These are phyloP conservation scores for Alloscopus bannaensis DNA, from an alignment of 2,888 invertebrate genomes.

Conservation along the genomic window DNA sequence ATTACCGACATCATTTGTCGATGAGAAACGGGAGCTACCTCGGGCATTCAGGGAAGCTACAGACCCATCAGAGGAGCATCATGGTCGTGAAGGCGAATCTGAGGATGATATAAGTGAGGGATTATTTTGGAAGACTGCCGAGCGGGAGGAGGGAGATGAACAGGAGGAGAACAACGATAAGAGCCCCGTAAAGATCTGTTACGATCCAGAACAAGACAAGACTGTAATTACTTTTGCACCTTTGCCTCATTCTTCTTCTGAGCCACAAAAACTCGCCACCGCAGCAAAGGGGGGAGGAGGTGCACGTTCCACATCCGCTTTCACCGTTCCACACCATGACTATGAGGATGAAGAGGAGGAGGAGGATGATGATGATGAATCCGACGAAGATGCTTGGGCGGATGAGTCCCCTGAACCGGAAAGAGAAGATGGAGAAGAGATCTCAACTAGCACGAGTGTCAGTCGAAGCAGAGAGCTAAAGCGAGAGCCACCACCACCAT, in stretches of 20 bases:
- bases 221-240: constrained; percentile 61
- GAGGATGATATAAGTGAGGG: constrained; percentile 77
- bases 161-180: constrained; percentile 42
- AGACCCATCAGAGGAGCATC: too few relatives aligned
- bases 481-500: constrained; percentile 36
- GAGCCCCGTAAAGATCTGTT: constrained; percentile 51
- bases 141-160: constrained; percentile 39
- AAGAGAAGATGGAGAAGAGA: constrained; percentile 60
- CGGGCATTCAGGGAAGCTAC: too few relatives aligned
- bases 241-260: not conserved
- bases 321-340: not conserved
- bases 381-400: constrained; percentile 61
- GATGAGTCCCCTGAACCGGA: constrained; percentile 61
- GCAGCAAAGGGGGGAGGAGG: constrained; percentile 6
- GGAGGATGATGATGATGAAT: constrained; percentile 46
- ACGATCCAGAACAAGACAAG: constrained; percentile 46
- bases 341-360: constrained; percentile 49
- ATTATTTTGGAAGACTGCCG: constrained; percentile 76
- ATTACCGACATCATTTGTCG: too few relatives aligned
- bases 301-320: constrained; percentile 4
- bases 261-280: too few relatives aligned
- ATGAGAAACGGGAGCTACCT: too few relatives aligned
- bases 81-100: constrained; percentile 77
- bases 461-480: constrained; percentile 44
- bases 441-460: constrained; percentile 47